Percentiles rank a stretch among this genome's conserved stretches.
These are phyloP conservation scores for Euura lappo DNA, from an alignment of 1,140 invertebrate species.

Conservation along the genomic window DNA sequence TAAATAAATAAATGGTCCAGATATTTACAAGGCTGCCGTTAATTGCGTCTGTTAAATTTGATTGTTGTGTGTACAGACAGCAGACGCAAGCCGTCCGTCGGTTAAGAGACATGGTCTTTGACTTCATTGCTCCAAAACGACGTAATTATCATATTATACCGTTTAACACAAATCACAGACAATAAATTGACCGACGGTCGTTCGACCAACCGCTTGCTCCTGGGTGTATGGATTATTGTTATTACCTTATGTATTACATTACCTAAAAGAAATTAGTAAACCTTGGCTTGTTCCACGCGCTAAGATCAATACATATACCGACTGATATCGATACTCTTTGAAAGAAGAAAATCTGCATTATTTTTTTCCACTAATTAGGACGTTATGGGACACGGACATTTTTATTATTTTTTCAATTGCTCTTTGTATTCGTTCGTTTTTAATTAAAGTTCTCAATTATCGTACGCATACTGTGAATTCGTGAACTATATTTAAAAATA, in stretches of 20 bases:
- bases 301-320: background rate
- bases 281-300: background rate
- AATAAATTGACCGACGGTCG: slow-evolving; percentile 5
- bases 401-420: too few relatives aligned
- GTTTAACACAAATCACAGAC: background rate
- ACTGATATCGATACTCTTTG: background rate
- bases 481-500: too few relatives aligned
- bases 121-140: background rate
- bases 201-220: background rate
- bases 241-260: too few relatives aligned
- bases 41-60: background rate
- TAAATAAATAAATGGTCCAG: background rate
- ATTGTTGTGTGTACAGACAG: background rate
- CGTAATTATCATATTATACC: background rate
- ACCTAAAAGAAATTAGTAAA: too few relatives aligned
- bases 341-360: background rate
- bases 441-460: too few relatives aligned
- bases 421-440: too few relatives aligned
- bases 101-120: background rate
- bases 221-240: background rate
- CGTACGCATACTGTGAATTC: too few relatives aligned
- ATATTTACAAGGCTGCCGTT: background rate
- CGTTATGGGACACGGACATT: too few relatives aligned
- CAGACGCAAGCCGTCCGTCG: slow-evolving; percentile 1
- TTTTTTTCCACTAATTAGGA: too few relatives aligned